Base-by-base conservation (phyloP, 2,888 invertebrate genomes). In the Cosmorhoe ocellata region DNA sequence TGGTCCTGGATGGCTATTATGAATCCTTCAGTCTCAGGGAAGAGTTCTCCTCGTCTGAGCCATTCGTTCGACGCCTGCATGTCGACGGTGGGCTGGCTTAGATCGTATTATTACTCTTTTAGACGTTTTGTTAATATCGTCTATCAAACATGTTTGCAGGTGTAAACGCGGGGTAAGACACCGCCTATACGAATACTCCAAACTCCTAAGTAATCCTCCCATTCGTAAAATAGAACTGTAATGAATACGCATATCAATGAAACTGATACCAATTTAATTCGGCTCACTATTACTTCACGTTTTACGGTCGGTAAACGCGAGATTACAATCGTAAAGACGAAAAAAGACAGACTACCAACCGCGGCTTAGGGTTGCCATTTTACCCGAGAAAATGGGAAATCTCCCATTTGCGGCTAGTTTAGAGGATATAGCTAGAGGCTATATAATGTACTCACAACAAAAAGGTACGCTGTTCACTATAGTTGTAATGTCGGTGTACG, bases 301-400 rank as follows among this genome's bases (percentile, higher is more conserved):
- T 84, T 84, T 79, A 86, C 74, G 76, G 71, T 63, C 78, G 71
- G 74, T 74, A 75, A 79, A 80, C 69, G 71, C 65, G 66, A 73
- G 79, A 84, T 83, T 82, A 78, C 82, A 73, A 74, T 84, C 83
- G 81, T 84, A 81, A 84, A 84, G 63, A 55, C 51, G 60, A 70
- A 76, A 74, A 79, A 78, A 83, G 71, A 74, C 70, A 66, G 74
- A 77, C 67, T 79, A 76, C 75, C 71, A 56, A 69, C 59, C 51
- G 57, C 57, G 56, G 28, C 38, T 49, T 30, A 61, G 61, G 61
- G 61, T 42, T 59, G 57, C 46, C 56, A 56, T 49, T 43, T 24
- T 44, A 24, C 38, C 38, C 5, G 45, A 41, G 38, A 55, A 51
- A 51, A 46, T 45, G 40, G 22, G n/a, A 18, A 28, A 40, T 45